These are phyloP conservation scores for Danio choprae DNA, from an alignment of 2,797 vertebrate genomes.

Conservation along the genomic window DNA sequence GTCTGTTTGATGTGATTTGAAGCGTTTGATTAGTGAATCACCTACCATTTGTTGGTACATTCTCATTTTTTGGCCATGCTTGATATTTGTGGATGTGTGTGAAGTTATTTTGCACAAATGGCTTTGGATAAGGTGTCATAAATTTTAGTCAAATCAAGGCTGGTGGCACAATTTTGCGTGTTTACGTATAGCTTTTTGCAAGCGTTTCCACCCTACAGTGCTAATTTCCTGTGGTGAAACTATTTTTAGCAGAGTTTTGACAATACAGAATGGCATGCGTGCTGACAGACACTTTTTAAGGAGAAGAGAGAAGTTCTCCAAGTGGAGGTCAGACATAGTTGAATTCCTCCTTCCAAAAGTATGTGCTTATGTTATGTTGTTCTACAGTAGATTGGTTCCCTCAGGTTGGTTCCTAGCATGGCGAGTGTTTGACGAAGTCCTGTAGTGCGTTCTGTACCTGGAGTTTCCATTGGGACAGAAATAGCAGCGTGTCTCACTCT, in stretches of 20 bases:
- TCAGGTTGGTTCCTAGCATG: slow-evolving; percentile 41
- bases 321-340: slow-evolving; percentile 36
- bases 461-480: slow-evolving; percentile 68
- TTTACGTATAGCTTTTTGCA: slow-evolving; percentile 51
- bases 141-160: background rate
- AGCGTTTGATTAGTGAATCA: background rate
- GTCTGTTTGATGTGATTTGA: background rate
- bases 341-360: background rate
- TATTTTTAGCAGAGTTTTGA: slow-evolving; percentile 64
- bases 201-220: slow-evolving; percentile 43
- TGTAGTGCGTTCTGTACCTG: slow-evolving; percentile 62
- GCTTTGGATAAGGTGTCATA: background rate
- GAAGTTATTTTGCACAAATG: background rate
- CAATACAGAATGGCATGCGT: slow-evolving; percentile 53
- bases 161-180: slow-evolving; percentile 30
- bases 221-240: slow-evolving; percentile 50
- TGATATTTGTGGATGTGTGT: slow-evolving; percentile 31
- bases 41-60: slow-evolving; percentile 11
- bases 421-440: slow-evolving; percentile 59
- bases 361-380: background rate
- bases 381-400: background rate
- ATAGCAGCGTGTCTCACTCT: slow-evolving; percentile 59
- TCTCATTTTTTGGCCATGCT: slow-evolving; percentile 10
- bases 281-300: slow-evolving; percentile 48
- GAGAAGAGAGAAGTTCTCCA: slow-evolving; percentile 40